Evolutionary conservation across 2,888 invertebrate species (phyloP).

Genomic region (Gasteruption jaculator): DNA sequence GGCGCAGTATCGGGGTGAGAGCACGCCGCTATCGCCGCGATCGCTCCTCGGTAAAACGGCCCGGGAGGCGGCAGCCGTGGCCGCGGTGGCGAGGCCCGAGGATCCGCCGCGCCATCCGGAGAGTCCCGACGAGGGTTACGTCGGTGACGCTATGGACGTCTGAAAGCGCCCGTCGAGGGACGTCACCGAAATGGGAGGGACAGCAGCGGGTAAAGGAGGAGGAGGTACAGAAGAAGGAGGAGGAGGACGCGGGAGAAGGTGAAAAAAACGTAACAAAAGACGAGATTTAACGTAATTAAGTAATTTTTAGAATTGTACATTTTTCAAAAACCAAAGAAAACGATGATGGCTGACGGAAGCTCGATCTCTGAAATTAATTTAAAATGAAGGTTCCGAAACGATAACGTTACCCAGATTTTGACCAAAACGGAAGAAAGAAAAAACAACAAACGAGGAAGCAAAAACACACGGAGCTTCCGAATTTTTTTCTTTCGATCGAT

Average conservation of each 20-base stretch:
- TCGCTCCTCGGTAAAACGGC: slow-evolving; percentile 51
- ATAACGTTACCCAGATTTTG: too few relatives aligned
- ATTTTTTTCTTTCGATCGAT: too few relatives aligned
- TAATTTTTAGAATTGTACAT: too few relatives aligned
- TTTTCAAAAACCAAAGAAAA: too few relatives aligned
- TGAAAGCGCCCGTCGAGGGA: slow-evolving; percentile 26
- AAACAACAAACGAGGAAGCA: too few relatives aligned
- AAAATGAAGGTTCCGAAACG: too few relatives aligned
- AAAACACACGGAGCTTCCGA: too few relatives aligned
- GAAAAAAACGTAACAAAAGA: too few relatives aligned
- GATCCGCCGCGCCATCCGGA: slow-evolving; percentile 59
- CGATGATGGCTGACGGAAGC: not conserved
- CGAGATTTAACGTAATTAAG: too few relatives aligned
- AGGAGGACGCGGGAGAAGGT: slow-evolving; percentile 11
- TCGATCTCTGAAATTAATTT: not conserved
- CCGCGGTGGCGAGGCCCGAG: slow-evolving; percentile 57
- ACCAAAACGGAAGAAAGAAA: too few relatives aligned
- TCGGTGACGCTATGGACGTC: slow-evolving; percentile 62
- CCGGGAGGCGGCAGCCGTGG: slow-evolving; percentile 54
- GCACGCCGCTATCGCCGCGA: slow-evolving; percentile 53
- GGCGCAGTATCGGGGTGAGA: slow-evolving; percentile 65
- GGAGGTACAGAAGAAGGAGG: slow-evolving; percentile 11
- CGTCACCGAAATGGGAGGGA: not conserved
- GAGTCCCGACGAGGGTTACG: slow-evolving; percentile 85
- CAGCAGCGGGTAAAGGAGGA: not conserved